These are phyloP conservation scores for Drosophila nigritarsus DNA, from an alignment of 2,888 invertebrate genomes.

Conservation along the genomic window DNA sequence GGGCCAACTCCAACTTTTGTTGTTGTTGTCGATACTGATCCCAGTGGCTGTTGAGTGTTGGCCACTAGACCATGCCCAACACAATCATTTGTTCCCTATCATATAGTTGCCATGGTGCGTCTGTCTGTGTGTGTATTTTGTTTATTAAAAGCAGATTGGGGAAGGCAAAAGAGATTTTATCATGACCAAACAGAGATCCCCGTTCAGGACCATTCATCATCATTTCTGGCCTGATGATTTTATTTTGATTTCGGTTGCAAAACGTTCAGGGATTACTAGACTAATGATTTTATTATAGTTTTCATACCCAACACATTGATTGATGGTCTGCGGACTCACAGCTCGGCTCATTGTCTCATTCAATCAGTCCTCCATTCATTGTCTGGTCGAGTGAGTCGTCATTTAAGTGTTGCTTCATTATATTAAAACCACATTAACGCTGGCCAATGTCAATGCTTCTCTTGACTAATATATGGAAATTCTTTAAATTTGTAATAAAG, in stretches of 20 bases:
- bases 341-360: conserved; percentile 37
- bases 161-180: conserved; percentile 65
- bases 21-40: conserved; percentile 21
- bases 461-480: conserved; percentile 37
- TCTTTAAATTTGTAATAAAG: conserved; percentile 53
- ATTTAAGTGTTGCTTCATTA: conserved; percentile 67
- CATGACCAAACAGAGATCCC: conserved; percentile 52
- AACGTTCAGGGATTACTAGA: conserved; percentile 74
- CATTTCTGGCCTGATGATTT: conserved; percentile 75
- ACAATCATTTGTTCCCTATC: conserved; percentile 64
- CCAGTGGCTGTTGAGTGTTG: conserved; percentile 65
- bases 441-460: neutral
- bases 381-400: conserved; percentile 43
- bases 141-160: conserved; percentile 78
- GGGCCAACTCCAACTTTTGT: conserved; percentile 51
- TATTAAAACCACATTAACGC: conserved; percentile 69
- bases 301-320: conserved; percentile 63
- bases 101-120: conserved; percentile 9
- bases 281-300: conserved; percentile 81
- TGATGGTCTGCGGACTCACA: conserved; percentile 50
- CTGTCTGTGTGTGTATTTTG: conserved; percentile 40
- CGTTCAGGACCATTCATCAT: conserved; percentile 68
- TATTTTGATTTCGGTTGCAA: conserved; percentile 70
- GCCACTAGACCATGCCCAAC: conserved; percentile 54
- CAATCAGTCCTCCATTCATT: conserved; percentile 23